These are phyloP conservation scores for Chloroclystis v-ata DNA, from an alignment of 2,888 invertebrate genomes.

Conservation along the genomic window DNA sequence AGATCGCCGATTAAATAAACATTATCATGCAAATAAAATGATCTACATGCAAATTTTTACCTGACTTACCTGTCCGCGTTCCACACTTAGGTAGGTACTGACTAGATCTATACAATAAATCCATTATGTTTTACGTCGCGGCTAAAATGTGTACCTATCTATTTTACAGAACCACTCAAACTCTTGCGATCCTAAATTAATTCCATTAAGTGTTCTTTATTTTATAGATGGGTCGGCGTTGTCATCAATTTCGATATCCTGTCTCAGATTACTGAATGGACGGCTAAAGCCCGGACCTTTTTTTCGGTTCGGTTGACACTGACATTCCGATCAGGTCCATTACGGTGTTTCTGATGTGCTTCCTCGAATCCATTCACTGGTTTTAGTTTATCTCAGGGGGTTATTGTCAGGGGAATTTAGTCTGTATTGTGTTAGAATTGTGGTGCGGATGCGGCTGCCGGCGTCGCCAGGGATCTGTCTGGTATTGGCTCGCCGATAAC, in stretches of 20 bases:
- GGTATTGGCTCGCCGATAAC: constrained; percentile 54
- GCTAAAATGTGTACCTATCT: constrained; percentile 9
- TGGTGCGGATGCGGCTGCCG: constrained; percentile 29
- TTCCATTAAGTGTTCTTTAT: constrained; percentile 27
- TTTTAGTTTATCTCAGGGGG: constrained; percentile 39
- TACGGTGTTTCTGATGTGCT: constrained; percentile 59
- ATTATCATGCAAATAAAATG: constrained; percentile 23
- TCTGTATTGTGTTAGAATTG: constrained; percentile 38
- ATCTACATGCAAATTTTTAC: constrained; percentile 13
- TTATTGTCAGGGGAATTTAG: constrained; percentile 37
- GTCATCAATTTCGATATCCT: constrained; percentile 28
- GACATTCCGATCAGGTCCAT: constrained; percentile 64
- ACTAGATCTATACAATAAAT: no score
- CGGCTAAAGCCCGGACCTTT: constrained; percentile 42
- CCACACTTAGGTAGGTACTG: no score
- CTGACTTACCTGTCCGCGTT: constrained; percentile 16
- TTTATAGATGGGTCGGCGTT: constrained; percentile 21
- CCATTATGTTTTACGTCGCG: neutral
- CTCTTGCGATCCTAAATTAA: constrained; percentile 26
- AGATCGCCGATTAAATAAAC: constrained; percentile 19
- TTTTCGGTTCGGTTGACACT: constrained; percentile 58
- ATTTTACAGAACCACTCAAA: constrained; percentile 20
- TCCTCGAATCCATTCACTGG: constrained; percentile 71
- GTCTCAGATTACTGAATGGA: constrained; percentile 32
- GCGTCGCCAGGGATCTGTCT: constrained; percentile 42